These are phyloP conservation scores for Toxotes lorentzi DNA, from an alignment of 2,797 vertebrate genomes.

Conservation along the genomic window DNA sequence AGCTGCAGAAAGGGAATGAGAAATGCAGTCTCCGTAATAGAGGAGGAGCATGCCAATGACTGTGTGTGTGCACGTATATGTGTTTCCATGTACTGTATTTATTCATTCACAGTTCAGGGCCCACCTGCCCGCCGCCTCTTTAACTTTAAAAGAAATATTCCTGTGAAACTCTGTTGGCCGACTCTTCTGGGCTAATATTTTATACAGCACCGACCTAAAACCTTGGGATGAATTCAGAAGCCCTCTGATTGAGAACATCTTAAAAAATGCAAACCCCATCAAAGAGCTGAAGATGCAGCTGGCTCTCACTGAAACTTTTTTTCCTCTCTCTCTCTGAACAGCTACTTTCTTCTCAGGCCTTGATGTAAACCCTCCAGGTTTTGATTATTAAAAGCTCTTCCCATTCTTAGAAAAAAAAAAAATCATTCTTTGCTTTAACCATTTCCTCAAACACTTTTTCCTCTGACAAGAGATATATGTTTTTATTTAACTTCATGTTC, in stretches of 20 bases:
- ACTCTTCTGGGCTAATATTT: conserved; percentile 74
- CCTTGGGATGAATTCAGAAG: conserved; percentile 71
- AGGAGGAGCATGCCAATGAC: conserved; percentile 45
- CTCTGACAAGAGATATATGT: conserved; percentile 8
- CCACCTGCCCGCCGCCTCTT: conserved; percentile 39
- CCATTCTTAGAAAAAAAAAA: conserved; percentile 19
- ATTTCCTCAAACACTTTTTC: conserved; percentile 1
- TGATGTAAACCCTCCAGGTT: conserved; percentile 43
- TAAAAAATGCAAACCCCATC: conserved; percentile 85
- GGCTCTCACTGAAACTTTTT: conserved; percentile 24
- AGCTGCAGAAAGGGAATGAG: conserved; percentile 69
- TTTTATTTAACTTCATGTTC: conserved; percentile 22
- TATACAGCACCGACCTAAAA: conserved; percentile 74
- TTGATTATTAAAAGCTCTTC: conserved; percentile 48
- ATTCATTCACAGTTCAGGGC: conserved; percentile 37
- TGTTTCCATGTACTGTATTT: conserved; percentile 18
- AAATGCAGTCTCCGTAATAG: conserved; percentile 71
- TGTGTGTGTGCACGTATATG: conserved; percentile 6
- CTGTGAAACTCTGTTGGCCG: conserved; percentile 49
- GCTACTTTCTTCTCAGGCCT: conserved; percentile 39
- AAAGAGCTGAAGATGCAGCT: conserved; percentile 73
- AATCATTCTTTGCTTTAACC: conserved; percentile 8
- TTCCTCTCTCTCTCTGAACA: conserved; percentile 1
- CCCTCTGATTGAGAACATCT: conserved; percentile 73
- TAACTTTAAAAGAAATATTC: conserved; percentile 57